Conservation (phyloP, 1,140 invertebrate genomes). For the Drosophila sulfurigaster region DNA sequence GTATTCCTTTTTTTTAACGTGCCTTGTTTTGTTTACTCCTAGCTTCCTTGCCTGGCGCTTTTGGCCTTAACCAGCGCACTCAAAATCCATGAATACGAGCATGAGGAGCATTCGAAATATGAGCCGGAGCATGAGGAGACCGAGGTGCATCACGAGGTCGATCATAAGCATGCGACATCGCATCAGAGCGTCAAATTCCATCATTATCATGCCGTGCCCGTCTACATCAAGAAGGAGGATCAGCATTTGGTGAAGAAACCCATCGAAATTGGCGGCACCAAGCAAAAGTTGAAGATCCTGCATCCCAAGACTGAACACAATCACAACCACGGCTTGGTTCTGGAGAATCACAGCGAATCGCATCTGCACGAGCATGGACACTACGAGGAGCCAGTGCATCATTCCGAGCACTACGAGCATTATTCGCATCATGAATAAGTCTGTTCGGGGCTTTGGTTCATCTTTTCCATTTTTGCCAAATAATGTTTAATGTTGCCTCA, state of each 20-base stretch:
- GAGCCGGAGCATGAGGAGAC: constrained; percentile 86
- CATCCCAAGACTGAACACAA: constrained; percentile 87
- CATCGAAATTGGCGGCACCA: constrained; percentile 87
- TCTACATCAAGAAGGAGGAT: constrained; percentile 88
- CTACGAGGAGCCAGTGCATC: constrained; percentile 80
- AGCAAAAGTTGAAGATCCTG: constrained; percentile 87
- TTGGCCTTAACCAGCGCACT: constrained; percentile 55
- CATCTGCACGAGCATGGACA: constrained; percentile 86
- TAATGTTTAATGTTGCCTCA: constrained; percentile 46
- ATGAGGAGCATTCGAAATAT: constrained; percentile 66
- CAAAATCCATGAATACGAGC: constrained; percentile 75
- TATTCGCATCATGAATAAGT: constrained; percentile 75
- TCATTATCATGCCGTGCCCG: constrained; percentile 88
- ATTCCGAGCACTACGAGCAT: constrained; percentile 76
- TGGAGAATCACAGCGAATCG: constrained; percentile 87
- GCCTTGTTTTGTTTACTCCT: constrained; percentile 15
- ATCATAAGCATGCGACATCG: constrained; percentile 88
- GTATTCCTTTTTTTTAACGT: not conserved
- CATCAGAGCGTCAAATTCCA: constrained; percentile 89
- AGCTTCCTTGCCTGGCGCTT: constrained; percentile 68
- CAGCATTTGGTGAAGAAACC: constrained; percentile 87
- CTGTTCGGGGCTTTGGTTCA: not conserved
- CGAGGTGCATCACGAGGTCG: constrained; percentile 87
- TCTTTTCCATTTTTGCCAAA: constrained; percentile 57
- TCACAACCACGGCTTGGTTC: constrained; percentile 86